Evolutionary conservation across 2,113 vertebrate species (phyloP).

Genomic region (Zapornia atra): DNA sequence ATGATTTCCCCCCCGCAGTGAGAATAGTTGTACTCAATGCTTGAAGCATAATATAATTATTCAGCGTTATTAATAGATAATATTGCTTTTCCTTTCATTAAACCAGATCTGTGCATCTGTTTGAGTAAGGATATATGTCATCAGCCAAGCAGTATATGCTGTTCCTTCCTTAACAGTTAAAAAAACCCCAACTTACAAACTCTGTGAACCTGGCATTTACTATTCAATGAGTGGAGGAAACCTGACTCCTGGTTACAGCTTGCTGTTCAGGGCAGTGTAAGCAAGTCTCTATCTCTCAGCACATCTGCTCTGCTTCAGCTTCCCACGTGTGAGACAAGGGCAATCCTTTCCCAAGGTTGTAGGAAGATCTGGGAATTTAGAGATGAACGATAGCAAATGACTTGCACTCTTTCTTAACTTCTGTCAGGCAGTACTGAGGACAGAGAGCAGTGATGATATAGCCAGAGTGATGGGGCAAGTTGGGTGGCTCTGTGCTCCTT

Average conservation of each 20-base stretch:
- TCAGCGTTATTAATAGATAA: conserved; percentile 14
- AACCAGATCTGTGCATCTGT: not conserved
- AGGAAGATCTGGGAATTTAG: not conserved
- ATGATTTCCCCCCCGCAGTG: not conserved
- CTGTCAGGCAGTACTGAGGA: not conserved
- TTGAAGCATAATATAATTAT: conserved; percentile 20
- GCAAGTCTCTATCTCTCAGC: not conserved
- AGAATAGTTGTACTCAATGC: conserved; percentile 21
- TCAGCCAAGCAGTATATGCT: not conserved
- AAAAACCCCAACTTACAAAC: no score
- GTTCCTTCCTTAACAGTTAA: no score
- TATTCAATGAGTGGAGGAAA: not conserved
- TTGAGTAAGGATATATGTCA: not conserved
- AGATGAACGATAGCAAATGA: not conserved
- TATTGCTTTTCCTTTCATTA: conserved; percentile 10
- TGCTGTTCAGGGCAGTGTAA: not conserved
- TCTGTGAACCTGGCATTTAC: not conserved
- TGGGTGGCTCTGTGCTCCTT: not conserved
- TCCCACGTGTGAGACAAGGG: not conserved
- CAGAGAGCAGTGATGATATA: accelerated
- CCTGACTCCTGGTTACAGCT: not conserved
- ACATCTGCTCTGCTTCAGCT: not conserved
- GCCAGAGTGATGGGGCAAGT: not conserved
- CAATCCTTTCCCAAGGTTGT: not conserved
- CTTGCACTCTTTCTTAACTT: not conserved